Percentiles rank a stretch among this genome's conserved stretches.
These are phyloP conservation scores for Callospermophilus lateralis DNA, from an alignment of 2,113 vertebrate species.

Conservation along the genomic window DNA sequence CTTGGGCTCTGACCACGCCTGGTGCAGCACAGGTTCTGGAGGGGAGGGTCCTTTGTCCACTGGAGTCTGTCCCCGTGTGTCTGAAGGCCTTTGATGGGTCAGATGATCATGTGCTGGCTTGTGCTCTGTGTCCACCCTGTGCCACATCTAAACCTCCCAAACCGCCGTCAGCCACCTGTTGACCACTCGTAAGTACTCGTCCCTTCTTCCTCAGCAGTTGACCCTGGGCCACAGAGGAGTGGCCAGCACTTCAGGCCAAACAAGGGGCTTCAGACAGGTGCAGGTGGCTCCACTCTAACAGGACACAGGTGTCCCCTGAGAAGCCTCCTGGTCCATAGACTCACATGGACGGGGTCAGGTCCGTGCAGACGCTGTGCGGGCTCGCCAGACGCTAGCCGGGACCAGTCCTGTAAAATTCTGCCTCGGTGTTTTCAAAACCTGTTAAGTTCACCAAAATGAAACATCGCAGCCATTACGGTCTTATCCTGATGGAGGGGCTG, in stretches of 20 bases:
- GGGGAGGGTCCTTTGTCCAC: neutral
- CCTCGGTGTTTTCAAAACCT: neutral
- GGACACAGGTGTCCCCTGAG: neutral
- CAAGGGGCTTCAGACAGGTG: neutral
- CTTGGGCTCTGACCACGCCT: neutral
- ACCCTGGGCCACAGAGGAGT: neutral
- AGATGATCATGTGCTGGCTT: accelerated
- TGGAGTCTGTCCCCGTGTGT: neutral
- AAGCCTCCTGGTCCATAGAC: neutral
- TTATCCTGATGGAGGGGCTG: neutral
- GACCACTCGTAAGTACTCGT: accelerated
- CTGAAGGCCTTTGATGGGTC: too few species aligned
- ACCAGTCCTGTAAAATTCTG: neutral
- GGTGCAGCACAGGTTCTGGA: accelerated
- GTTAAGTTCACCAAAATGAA: neutral
- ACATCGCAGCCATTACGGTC: neutral
- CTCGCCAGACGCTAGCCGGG: neutral
- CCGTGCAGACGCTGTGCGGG: accelerated
- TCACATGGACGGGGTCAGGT: accelerated
- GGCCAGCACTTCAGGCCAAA: neutral
- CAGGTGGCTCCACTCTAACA: too few species aligned
- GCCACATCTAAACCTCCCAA: neutral
- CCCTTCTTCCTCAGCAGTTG: neutral
- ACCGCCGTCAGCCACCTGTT: neutral
- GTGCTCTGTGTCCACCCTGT: accelerated